These are phyloP conservation scores for Dorcus hopei DNA, from an alignment of 2,888 invertebrate genomes.

Conservation along the genomic window DNA sequence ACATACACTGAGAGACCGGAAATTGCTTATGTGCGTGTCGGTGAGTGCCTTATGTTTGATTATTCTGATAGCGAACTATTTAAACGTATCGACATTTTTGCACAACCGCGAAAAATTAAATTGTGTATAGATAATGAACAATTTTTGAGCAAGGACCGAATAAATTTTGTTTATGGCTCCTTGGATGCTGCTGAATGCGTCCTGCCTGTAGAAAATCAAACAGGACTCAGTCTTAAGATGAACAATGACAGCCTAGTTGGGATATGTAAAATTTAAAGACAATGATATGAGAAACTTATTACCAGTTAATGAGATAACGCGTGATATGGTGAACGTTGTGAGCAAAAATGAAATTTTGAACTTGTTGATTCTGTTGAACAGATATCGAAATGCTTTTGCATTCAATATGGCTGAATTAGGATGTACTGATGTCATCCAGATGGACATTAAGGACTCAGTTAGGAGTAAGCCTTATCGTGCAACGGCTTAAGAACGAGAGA, in stretches of 20 bases:
- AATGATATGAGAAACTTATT: too few relatives aligned
- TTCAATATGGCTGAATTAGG: constrained; percentile 13
- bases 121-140: too few relatives aligned
- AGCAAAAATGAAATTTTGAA: neutral
- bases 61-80: too few relatives aligned
- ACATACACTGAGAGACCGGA: neutral
- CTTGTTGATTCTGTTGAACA: neutral
- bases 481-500: constrained; percentile 5
- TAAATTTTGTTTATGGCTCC: too few relatives aligned
- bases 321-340: neutral
- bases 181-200: too few relatives aligned
- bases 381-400: constrained; percentile 10
- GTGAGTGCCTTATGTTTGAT: neutral
- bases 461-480: constrained; percentile 13
- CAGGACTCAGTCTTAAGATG: too few relatives aligned
- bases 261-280: too few relatives aligned
- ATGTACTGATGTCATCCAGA: constrained; percentile 9
- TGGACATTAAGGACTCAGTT: constrained; percentile 16
- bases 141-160: too few relatives aligned
- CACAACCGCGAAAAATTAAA: too few relatives aligned
- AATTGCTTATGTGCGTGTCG: neutral
- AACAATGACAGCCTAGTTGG: too few relatives aligned
- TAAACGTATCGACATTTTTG: too few relatives aligned
- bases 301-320: neutral
- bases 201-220: too few relatives aligned